Base-by-base conservation (phyloP, 2,797 vertebrate species). In the Sebastes iracundus region DNA sequence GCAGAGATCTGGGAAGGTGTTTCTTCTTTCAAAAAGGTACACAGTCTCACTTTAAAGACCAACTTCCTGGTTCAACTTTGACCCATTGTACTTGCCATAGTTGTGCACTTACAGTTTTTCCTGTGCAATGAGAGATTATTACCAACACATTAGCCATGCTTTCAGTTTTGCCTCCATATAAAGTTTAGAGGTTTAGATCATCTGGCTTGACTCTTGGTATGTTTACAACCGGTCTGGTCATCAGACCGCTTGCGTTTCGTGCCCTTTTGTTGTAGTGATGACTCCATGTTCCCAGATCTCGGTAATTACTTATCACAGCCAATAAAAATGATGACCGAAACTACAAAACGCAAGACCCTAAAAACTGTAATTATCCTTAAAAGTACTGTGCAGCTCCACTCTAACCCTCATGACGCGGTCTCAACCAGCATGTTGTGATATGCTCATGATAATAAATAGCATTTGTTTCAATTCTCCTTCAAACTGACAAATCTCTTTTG, bases 391-490 rank as follows among this genome's bases (percentile, higher is more conserved):
- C 16, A 70, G 23, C 35, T 38, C 35, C 35, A 12, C 35, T 38
- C 35, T 38, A 38, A 38, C 35, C 35, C 35, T 38, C 35, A 38
- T 38, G 35, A 38, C 35, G 5, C 12, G 35, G 35, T 14, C 5
- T 60, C 33, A 76, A 64, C 52, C 49, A 12, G 70, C 63, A 27
- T 35, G 32, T 55, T 79, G 56, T 68, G 64, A 79, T 72, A 74
- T 23, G 56, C 62, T 75, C 23, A 14, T 20, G 64, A 72, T 67
- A 59, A 85, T 38, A 82, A 85, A 67, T 35, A 64, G 16, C 38
- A 73, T 78, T 84, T 18, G 7, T 74, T 87, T 79, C 25, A 74
- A 62, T 83, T 74, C 88, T 84, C 66, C 61, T 49, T 88, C 61
- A 58, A 84, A 78, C 22, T 73, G 81, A 86, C 59, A 27, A 72